Percentiles rank a stretch among this genome's conserved stretches.
These are phyloP conservation scores for Quadroppia sp. DNA, from an alignment of 2,888 invertebrate species.

Conservation along the genomic window DNA sequence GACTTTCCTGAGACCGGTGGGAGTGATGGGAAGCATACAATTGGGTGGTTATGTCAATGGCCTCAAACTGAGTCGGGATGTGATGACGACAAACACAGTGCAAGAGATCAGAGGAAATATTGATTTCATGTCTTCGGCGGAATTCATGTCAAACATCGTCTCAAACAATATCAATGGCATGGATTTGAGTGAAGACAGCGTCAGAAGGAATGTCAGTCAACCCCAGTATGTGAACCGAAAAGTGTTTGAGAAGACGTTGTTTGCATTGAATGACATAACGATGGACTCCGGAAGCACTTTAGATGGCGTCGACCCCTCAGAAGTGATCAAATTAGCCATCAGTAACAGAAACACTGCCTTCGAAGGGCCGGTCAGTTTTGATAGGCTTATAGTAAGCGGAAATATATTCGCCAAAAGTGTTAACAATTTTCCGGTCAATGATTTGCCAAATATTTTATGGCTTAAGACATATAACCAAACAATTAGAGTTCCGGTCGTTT, in stretches of 20 bases:
- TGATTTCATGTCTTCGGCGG: slow-evolving; percentile 3
- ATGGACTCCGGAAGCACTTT: slow-evolving; percentile 36
- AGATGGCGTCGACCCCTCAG: slow-evolving; percentile 38
- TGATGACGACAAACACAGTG: slow-evolving; percentile 19
- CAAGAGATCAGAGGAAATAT: slow-evolving; percentile 36
- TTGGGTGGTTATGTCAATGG: slow-evolving; percentile 36
- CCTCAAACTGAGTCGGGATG: slow-evolving; percentile 28
- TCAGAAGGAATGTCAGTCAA: neutral
- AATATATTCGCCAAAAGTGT: slow-evolving; percentile 24
- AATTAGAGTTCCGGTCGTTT: slow-evolving; percentile 26
- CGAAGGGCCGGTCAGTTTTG: slow-evolving; percentile 18
- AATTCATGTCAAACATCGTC: slow-evolving; percentile 11
- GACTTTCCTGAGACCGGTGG: slow-evolving; percentile 29
- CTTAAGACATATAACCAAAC: slow-evolving; percentile 34
- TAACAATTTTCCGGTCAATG: slow-evolving; percentile 20
- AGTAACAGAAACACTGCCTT: slow-evolving; percentile 26
- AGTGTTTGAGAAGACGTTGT: slow-evolving; percentile 12
- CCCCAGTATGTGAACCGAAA: slow-evolving; percentile 29
- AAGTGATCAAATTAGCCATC: slow-evolving; percentile 13
- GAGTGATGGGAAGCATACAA: neutral
- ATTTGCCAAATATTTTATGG: slow-evolving; percentile 38
- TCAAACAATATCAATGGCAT: slow-evolving; percentile 31
- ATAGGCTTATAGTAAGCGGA: slow-evolving; percentile 32
- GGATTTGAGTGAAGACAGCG: slow-evolving; percentile 33
- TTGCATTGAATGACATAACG: slow-evolving; percentile 31